Evolutionary conservation across 2,113 vertebrate genomes (phyloP).

Genomic region (Xenopus borealis): DNA sequence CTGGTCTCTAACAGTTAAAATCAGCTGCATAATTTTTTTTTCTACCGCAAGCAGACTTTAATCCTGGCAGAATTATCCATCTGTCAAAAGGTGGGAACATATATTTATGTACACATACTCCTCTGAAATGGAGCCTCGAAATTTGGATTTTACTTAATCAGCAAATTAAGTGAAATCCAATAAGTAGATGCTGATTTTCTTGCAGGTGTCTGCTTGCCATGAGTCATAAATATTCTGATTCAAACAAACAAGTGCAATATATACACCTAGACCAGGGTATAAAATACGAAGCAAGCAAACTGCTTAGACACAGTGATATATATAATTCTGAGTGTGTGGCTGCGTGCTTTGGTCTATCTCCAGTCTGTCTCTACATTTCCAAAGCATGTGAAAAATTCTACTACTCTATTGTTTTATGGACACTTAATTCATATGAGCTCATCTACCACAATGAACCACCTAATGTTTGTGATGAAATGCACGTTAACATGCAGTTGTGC

Average conservation of each 20-base stretch:
- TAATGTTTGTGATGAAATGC: no score
- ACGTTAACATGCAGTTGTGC: no score
- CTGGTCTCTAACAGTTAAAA: slow-evolving; percentile 24
- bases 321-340: no score
- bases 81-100: slow-evolving; percentile 42
- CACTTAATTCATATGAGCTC: no score
- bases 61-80: slow-evolving; percentile 42
- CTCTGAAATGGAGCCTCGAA: slow-evolving; percentile 40
- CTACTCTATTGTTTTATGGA: no score
- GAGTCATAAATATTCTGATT: slow-evolving; percentile 45
- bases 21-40: slow-evolving; percentile 18
- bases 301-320: no score
- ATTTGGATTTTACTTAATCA: slow-evolving; percentile 47
- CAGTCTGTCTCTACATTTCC: no score
- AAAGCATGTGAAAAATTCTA: no score
- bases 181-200: slow-evolving; percentile 46
- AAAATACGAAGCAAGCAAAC: neutral
- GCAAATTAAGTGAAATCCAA: slow-evolving; percentile 47
- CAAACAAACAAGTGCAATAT: slow-evolving; percentile 33
- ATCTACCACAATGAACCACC: no score
- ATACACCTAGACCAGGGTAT: slow-evolving; percentile 6
- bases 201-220: slow-evolving; percentile 41
- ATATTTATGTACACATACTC: slow-evolving; percentile 40
- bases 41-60: slow-evolving; percentile 27
- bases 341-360: no score